Evolutionary conservation across 2,888 invertebrate species (phyloP).

Genomic region (Caradrina clavipalpis): DNA sequence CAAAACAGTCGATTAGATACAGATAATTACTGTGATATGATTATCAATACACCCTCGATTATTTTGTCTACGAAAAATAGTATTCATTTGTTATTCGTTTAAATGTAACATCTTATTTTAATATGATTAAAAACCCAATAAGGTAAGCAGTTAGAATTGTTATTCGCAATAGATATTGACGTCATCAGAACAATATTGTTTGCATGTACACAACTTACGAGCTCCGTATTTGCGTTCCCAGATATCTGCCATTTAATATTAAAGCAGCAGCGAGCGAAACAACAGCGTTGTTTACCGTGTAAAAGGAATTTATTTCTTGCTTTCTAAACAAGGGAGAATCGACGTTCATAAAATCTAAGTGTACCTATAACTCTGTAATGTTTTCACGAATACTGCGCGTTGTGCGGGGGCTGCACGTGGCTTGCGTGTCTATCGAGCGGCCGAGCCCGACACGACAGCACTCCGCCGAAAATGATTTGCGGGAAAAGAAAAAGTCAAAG

Average conservation of each 20-base stretch:
- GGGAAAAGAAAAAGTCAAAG: conserved; percentile 38
- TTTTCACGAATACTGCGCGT: conserved; percentile 49
- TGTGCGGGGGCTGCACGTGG: conserved; percentile 28
- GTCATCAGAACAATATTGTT: conserved; percentile 31
- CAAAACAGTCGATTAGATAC: neutral
- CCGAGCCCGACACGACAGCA: conserved; percentile 45
- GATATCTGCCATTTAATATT: conserved; percentile 50
- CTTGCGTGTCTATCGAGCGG: conserved; percentile 56
- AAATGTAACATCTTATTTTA: neutral
- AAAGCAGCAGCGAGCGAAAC: conserved; percentile 41
- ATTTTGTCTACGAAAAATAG: neutral
- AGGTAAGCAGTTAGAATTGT: neutral
- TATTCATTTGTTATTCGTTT: neutral
- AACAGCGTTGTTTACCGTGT: conserved; percentile 55
- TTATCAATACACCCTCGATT: neutral
- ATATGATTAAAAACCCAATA: neutral
- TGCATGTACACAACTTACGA: conserved; percentile 34
- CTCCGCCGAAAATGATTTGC: conserved; percentile 45
- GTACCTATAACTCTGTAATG: conserved; percentile 58
- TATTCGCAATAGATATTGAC: conserved; percentile 26
- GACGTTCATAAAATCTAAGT: conserved; percentile 60
- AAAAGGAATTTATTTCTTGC: conserved; percentile 57
- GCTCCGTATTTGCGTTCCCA: conserved; percentile 35
- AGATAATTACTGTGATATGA: too few relatives aligned
- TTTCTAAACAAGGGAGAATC: conserved; percentile 60